Evolutionary conservation across 2,113 vertebrate genomes (phyloP), one percentile per base, ranked within the genome.

Genomic region (Entelurus aequoreus): DNA sequence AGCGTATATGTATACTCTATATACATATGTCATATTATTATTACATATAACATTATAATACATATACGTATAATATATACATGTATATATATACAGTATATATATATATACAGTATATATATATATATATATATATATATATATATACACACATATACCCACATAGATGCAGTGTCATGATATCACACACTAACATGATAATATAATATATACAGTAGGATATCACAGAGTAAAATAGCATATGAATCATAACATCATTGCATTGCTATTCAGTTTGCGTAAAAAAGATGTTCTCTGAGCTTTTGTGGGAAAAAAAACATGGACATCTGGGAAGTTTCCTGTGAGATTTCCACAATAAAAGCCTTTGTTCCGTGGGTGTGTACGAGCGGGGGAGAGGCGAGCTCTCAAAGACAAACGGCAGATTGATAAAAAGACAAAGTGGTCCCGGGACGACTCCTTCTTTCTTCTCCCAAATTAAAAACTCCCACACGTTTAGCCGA

Each of bases 361-460:
- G 49, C 75, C 71, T 84, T 81, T 83, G 72, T 84, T 85, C 75
- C 4, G 38, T 2, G n/a, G 3, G 54, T 46, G 38, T 12, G 11
- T 11, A 11, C 66, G 80, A 78, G 74, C 70, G 82, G 65, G 76
- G 69, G 66, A 49, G 74, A 63, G 53, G 14, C 13, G 48, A 3
- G 51, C 28, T 14, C 42, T 36, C 46, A 69, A 62, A 69, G 63
- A 70, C 63, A 80, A 82, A 80, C 65, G 80, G 84, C 81, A 88
- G 87, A 89, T 88, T 90, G 88, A 90, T 88, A 87, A 88, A 88
- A 87, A 90, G 88, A 86, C 80, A 83, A 86, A 87, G 73, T 54
- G 65, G 81, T 90, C 90, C 88, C 89, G 62, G 72, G 88, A 82
- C 61, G 75, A 57, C 69, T 13, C 63, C 62, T 71, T 81, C 78